Conservation (phyloP, 2,797 vertebrate genomes). For the Channallabes apus region DNA sequence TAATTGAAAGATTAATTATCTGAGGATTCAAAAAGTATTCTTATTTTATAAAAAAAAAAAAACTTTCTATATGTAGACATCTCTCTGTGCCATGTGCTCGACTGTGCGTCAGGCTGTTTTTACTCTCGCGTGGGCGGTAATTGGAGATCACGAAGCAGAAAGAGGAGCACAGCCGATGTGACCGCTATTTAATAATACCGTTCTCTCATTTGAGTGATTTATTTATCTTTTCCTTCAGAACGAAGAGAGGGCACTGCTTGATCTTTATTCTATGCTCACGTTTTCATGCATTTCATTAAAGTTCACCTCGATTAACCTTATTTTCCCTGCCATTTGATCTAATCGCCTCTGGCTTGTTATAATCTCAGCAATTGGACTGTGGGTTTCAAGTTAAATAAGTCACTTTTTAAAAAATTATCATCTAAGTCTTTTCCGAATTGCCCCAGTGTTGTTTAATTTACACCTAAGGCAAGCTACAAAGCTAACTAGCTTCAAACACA, state of each 20-base stretch:
- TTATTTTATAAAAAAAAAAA: background rate
- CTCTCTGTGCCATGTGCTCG: background rate
- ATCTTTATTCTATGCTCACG: background rate
- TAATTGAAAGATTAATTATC: background rate
- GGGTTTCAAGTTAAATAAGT: too few species aligned
- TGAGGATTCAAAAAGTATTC: background rate
- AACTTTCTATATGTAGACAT: background rate
- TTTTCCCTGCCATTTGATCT: background rate
- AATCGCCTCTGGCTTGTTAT: background rate
- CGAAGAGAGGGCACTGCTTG: background rate
- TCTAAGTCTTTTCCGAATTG: too few species aligned
- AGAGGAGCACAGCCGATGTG: background rate
- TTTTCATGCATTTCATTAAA: background rate
- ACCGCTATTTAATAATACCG: background rate
- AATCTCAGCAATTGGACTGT: background rate
- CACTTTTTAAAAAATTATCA: too few species aligned
- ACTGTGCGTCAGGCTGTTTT: background rate
- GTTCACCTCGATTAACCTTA: constrained; percentile 1
- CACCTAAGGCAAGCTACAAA: too few species aligned
- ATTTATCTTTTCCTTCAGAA: background rate
- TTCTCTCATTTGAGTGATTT: background rate
- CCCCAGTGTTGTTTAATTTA: too few species aligned
- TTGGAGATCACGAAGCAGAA: background rate
- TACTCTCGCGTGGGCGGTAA: background rate
- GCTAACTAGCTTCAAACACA: too few species aligned